Evolutionary conservation across 2,797 vertebrate genomes (phyloP).

Genomic region (Rachycentron canadum): DNA sequence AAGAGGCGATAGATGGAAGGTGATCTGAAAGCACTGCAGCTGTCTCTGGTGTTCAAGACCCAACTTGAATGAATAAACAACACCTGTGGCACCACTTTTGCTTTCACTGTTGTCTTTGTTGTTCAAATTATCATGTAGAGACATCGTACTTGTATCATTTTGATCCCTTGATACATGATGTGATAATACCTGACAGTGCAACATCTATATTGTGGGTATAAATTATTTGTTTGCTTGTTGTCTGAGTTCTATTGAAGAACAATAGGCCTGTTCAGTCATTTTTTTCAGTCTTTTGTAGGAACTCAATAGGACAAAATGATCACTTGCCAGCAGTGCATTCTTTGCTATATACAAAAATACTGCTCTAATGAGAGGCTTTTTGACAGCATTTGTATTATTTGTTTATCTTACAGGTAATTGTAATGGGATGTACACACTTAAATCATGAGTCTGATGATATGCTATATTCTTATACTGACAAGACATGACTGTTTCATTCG

Average conservation of each 20-base stretch:
- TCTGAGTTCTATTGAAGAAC: slow-evolving; percentile 22
- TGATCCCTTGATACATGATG: slow-evolving; percentile 40
- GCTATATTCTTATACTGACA: not conserved
- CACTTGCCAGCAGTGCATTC: not conserved
- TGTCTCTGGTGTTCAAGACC: slow-evolving; percentile 15
- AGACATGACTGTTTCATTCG: not conserved
- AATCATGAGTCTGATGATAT: not conserved
- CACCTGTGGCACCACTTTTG: slow-evolving; percentile 52
- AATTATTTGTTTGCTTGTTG: slow-evolving; percentile 28
- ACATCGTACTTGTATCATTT: slow-evolving; percentile 12
- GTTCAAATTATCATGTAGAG: slow-evolving; percentile 25
- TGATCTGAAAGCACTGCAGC: slow-evolving; percentile 24
- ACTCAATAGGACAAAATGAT: not conserved
- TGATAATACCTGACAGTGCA: slow-evolving; percentile 26
- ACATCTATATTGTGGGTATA: not conserved
- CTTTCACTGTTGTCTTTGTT: slow-evolving; percentile 30
- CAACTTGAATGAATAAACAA: slow-evolving; percentile 10
- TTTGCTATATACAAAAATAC: not conserved
- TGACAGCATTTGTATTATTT: not conserved
- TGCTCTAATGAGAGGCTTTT: not conserved
- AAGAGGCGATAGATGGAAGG: slow-evolving; percentile 56
- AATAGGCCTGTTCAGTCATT: not conserved
- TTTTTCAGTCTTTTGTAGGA: not conserved
- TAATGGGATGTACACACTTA: not conserved
- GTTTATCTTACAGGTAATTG: not conserved